A percentile compares a stretch with the other conserved stretches of the same genome.
phyloP scores from a whole-genome alignment of 2,888 invertebrate species.

The Entomobrya multifasciata region DNA sequence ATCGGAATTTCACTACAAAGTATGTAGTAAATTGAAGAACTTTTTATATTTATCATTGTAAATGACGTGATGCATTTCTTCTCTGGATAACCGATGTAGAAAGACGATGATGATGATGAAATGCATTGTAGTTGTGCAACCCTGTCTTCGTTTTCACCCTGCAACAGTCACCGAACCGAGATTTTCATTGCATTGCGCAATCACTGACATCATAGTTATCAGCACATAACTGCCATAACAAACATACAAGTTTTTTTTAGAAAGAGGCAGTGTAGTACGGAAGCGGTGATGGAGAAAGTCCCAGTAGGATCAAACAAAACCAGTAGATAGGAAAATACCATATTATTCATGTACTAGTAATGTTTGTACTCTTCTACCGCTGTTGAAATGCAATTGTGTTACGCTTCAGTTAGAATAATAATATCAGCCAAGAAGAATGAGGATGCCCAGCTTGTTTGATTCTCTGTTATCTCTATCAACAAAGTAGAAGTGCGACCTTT shows the following conservation, averaged over 20 bases:
- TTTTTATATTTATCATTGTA: background rate
- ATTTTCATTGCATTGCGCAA: constrained; percentile 48
- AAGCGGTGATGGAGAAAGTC: constrained; percentile 45
- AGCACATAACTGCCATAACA: background rate
- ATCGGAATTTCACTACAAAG: constrained; percentile 56
- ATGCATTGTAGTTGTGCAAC: constrained; percentile 8
- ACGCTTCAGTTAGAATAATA: constrained; percentile 58
- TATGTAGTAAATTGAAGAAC: constrained; percentile 49
- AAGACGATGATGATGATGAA: background rate
- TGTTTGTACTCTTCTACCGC: background rate
- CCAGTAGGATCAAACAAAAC: constrained; percentile 28
- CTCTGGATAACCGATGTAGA: constrained; percentile 34
- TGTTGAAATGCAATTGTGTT: constrained; percentile 16
- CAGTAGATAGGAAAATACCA: background rate
- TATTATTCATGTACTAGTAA: background rate
- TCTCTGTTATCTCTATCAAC: constrained; percentile 30
- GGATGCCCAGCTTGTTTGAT: constrained; percentile 13
- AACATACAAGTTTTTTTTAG: background rate
- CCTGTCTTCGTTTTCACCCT: constrained; percentile 6
- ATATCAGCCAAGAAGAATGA: constrained; percentile 13
- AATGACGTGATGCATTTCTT: constrained; percentile 3
- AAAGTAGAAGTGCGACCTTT: background rate
- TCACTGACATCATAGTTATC: constrained; percentile 19
- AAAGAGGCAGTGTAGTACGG: background rate
- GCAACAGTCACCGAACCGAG: background rate